phyloP scores from a whole-genome alignment of 2,797 vertebrate genomes.

The Cossypha dichroa region DNA sequence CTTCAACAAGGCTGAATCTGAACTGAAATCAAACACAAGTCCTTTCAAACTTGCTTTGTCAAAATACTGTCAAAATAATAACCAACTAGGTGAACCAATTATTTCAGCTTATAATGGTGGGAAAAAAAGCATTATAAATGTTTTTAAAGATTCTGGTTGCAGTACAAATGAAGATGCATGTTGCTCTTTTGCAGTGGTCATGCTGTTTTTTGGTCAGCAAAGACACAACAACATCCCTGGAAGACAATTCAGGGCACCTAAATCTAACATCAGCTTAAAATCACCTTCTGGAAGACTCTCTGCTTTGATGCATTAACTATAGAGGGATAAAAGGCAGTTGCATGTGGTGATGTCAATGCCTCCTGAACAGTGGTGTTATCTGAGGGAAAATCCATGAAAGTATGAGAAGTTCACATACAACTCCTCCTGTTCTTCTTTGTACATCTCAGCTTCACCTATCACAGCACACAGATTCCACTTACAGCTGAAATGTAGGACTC shows the following conservation, averaged over 20 bases:
- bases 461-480: rapidly evolving
- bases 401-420: background rate
- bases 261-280: background rate
- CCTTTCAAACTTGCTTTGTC: background rate
- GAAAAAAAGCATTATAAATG: background rate
- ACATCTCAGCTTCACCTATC: background rate
- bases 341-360: background rate
- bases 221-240: background rate
- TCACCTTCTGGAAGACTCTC: background rate
- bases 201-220: background rate
- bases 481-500: rapidly evolving
- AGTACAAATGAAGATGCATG: background rate
- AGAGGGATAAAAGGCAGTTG: background rate
- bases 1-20: background rate
- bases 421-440: background rate
- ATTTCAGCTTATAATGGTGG: background rate
- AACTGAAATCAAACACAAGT: background rate
- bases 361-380: background rate
- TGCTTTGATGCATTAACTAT: background rate
- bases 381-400: background rate
- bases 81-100: background rate
- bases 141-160: background rate
- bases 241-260: background rate
- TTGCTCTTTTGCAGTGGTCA: background rate
- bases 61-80: background rate